Base-by-base conservation (phyloP, 2,888 invertebrate species). In the Mermis nigrescens region DNA sequence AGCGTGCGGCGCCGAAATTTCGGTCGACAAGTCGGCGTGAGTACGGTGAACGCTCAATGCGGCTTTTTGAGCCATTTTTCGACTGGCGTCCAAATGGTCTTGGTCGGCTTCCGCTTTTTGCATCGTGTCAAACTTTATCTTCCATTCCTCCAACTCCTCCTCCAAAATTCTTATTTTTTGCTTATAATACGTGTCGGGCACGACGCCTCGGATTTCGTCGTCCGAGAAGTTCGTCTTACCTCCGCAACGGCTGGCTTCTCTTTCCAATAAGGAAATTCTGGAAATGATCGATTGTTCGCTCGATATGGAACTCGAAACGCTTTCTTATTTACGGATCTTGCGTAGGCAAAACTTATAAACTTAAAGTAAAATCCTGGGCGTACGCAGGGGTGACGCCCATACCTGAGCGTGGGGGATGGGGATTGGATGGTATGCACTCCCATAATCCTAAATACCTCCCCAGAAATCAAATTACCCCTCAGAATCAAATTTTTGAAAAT, bases 11-110 rank as follows among this genome's bases (percentile, higher is more conserved):
- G n/a, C 22, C 24, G 4, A 24, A 51, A 48, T n/a, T n/a, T n/a
- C 7, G 15, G 56, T 38, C 38, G 19, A 38, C 19, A 19, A 12
- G n/a, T 72, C 85, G 85, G 57, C 84, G 81, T 1, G 83, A 78
- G 75, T 83, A 83, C 52, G 86, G 75, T 72, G 86, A 85, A 59
- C 83, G 76, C 72, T 82, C 83, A 53, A 83, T n/a, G n/a, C n/a
- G n/a, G n/a, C n/a, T n/a, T n/a, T n/a, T n/a, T n/a, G n/a, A n/a
- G n/a, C n/a, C n/a, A n/a, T n/a, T n/a, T n/a, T n/a, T n/a, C n/a
- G n/a, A n/a, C n/a, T n/a, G n/a, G n/a, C n/a, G n/a, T 59, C 54
- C 55, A 74, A 73, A 31, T 66, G 68, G 61, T 75, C 75, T 31
- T 1, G 74, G 74, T 58, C 72, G 66, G 64, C 72, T 74, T 58